Conservation (phyloP, 2,888 invertebrate genomes). For the Poecilobothrus nobilitatus region DNA sequence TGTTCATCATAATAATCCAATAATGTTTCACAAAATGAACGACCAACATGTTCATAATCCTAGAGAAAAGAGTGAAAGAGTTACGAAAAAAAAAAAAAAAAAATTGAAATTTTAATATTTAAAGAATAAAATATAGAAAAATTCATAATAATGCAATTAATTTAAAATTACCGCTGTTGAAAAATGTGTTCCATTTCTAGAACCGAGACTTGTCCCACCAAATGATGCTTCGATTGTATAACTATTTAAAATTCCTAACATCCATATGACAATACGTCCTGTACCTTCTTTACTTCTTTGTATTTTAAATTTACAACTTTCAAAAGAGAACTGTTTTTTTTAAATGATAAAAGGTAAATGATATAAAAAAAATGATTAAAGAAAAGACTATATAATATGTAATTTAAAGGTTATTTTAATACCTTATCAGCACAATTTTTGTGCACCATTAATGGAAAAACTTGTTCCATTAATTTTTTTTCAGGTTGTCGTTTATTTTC, state of each 20-base stretch:
- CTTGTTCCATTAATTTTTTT: slow-evolving; percentile 77
- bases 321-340: slow-evolving; percentile 68
- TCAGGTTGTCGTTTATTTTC: slow-evolving; percentile 73
- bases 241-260: slow-evolving; percentile 88
- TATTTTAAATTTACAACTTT: slow-evolving; percentile 87
- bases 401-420: slow-evolving; percentile 18
- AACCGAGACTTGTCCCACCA: slow-evolving; percentile 78
- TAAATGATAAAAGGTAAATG: slow-evolving; percentile 32
- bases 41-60: slow-evolving; percentile 75
- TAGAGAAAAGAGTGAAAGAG: no score
- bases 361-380: background rate
- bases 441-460: slow-evolving; percentile 89
- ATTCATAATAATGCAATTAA: background rate
- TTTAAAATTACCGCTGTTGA: slow-evolving; percentile 47
- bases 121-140: background rate
- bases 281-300: slow-evolving; percentile 92
- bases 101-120: no score
- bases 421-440: slow-evolving; percentile 87
- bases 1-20: slow-evolving; percentile 84
- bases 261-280: slow-evolving; percentile 89
- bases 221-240: slow-evolving; percentile 94
- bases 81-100: slow-evolving; percentile 16
- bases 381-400: no score
- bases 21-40: slow-evolving; percentile 85
- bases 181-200: slow-evolving; percentile 76